Conservation (phyloP, 1,140 invertebrate species). For the Stegodyphus mimosarum region DNA sequence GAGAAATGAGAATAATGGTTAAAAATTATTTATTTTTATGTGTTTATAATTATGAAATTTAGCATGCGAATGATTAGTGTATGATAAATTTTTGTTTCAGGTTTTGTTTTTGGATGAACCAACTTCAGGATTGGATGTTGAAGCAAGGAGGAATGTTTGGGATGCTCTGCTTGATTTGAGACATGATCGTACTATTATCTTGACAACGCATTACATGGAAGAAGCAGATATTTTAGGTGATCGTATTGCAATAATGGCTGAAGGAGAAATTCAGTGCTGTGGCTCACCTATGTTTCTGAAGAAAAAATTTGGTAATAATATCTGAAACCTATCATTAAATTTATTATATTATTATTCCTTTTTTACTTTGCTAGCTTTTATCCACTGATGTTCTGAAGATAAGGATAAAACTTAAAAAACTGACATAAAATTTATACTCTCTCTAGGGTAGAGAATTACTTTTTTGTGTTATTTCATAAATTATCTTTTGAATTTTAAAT, state of each 20-base stretch:
- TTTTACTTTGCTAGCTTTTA: not conserved
- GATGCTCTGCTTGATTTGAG: slow-evolving; percentile 68
- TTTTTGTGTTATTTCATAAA: too few relatives aligned
- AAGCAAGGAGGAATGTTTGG: slow-evolving; percentile 74
- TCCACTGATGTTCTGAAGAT: not conserved
- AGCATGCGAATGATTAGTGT: not conserved
- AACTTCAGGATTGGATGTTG: slow-evolving; percentile 72
- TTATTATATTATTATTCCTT: not conserved
- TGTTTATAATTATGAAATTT: not conserved
- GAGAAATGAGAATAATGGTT: slow-evolving; percentile 29
- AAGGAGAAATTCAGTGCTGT: slow-evolving; percentile 71
- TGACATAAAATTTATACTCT: too few relatives aligned
- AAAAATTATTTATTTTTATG: not conserved
- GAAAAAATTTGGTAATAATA: slow-evolving; percentile 68
- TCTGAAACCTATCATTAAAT: not conserved
- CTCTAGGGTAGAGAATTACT: too few relatives aligned
- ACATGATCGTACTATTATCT: slow-evolving; percentile 79
- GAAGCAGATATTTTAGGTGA: slow-evolving; percentile 84
- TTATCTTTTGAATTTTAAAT: too few relatives aligned
- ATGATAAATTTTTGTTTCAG: slow-evolving; percentile 63
- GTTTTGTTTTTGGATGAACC: slow-evolving; percentile 68
- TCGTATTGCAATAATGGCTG: slow-evolving; percentile 72
- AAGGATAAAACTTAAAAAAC: too few relatives aligned
- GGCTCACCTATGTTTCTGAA: slow-evolving; percentile 73
- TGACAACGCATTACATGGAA: slow-evolving; percentile 98